Base-by-base conservation (phyloP, 2,113 vertebrate genomes). In the Rana temporaria region DNA sequence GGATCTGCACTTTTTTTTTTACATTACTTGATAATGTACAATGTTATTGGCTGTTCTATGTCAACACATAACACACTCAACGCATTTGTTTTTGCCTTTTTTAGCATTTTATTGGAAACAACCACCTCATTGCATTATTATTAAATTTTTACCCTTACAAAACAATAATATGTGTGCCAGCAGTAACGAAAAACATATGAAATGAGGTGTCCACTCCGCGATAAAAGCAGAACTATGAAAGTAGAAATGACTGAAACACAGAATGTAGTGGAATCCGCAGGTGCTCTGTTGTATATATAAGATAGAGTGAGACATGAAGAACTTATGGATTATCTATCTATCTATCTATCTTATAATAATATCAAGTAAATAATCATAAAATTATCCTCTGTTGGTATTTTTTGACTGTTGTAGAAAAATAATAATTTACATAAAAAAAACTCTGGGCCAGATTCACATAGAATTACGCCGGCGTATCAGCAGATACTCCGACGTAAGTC, bases 111-210 rank as follows among this genome's bases (percentile, higher is more conserved):
- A 53, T 17, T 71, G 52, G 48, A 53, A 55, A 55, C 6, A 71
- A 71, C 66, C 34, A 52, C 42, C 20, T 55, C 42, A 6, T 17
- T 4, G 68, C 24, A 55, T 22, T 71, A 55, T 53, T 52, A 71
- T 55, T 71, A 55, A 12, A 26, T 71, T 62, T 63, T 60, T 75
- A n/a, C 73, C 26, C 57, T 73, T 19, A 75, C 38, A 16, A 56
- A 75, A 42, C 18, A 34, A 59, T 38, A 2, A 38, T 75, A 42
- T 75, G 11, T 38, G 6, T 62, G 73, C 57, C 73, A 60, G 55
- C 73, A 62, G n/a, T 42, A 42, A 75, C 62, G 73, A 62, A 75
- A 71, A 75, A 75, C 57, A 62, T 11, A 75, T 75, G 73, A 42
- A 42, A 5, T n/a, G 62, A 38, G 73, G 26, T 34, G 24, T 59